phyloP scores from a whole-genome alignment of 1,140 invertebrate species.

The Centruroides vittatus region DNA sequence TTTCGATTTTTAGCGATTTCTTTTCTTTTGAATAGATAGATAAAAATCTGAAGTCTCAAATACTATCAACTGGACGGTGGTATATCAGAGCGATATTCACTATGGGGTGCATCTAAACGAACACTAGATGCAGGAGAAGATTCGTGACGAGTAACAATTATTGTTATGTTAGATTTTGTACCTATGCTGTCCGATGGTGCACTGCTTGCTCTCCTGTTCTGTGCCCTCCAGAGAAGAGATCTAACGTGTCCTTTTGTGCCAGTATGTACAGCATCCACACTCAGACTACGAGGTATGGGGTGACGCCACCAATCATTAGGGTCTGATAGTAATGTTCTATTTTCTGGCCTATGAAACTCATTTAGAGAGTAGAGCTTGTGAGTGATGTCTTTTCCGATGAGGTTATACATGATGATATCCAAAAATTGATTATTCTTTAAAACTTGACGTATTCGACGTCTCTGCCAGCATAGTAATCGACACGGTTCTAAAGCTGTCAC shows the following conservation, averaged over 20 bases:
- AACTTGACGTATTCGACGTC: conserved; percentile 51
- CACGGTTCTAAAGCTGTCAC: conserved; percentile 62
- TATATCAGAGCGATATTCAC: too few relatives aligned
- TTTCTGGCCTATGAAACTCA: conserved; percentile 36
- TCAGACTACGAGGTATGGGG: conserved; percentile 46
- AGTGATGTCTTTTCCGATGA: conserved; percentile 73
- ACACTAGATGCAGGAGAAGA: too few relatives aligned
- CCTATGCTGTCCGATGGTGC: conserved; percentile 10
- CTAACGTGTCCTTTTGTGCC: conserved; percentile 52
- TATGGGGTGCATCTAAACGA: too few relatives aligned
- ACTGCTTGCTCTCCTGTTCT: conserved; percentile 1
- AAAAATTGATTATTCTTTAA: conserved; percentile 53
- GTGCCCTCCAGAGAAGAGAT: conserved; percentile 41
- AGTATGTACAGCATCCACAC: conserved; percentile 61
- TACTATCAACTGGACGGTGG: too few relatives aligned
- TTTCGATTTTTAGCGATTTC: too few relatives aligned
- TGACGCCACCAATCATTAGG: conserved; percentile 11
- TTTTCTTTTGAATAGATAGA: too few relatives aligned
- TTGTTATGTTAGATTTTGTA: background rate
- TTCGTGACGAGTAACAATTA: too few relatives aligned
- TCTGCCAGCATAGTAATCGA: conserved; percentile 60
- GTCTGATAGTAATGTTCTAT: background rate
- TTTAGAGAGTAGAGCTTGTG: conserved; percentile 68
- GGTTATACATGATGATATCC: conserved; percentile 52
- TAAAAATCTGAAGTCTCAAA: too few relatives aligned